Conservation (phyloP, 2,797 vertebrate species). For the Sarcophilus harrisii region DNA sequence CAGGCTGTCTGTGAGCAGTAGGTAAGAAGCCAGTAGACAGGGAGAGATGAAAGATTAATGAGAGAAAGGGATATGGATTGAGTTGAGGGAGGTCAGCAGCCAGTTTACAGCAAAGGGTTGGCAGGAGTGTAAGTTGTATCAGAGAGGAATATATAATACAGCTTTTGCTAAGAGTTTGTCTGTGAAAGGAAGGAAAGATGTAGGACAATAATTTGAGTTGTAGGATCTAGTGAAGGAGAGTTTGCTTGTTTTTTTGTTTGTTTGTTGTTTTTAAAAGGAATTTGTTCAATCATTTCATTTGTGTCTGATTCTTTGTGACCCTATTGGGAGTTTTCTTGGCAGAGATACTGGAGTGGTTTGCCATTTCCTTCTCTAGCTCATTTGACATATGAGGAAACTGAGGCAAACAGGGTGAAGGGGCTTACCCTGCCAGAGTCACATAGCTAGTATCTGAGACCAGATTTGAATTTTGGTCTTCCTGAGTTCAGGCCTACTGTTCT, state of each 20-base stretch:
- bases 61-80: slow-evolving; percentile 14
- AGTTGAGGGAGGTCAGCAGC: not conserved
- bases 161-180: not conserved
- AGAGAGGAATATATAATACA: not conserved
- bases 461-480: not conserved
- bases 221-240: not conserved
- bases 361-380: not conserved
- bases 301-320: not conserved
- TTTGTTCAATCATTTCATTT: not conserved
- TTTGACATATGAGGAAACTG: not conserved
- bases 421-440: not conserved
- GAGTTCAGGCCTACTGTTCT: not conserved
- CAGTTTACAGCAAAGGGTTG: not conserved
- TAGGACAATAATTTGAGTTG: not conserved
- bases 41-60: not conserved
- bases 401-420: not conserved
- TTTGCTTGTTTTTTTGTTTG: no score
- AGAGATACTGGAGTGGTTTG: not conserved
- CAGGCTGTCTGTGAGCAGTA: not conserved
- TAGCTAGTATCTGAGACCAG: not conserved
- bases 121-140: not conserved
- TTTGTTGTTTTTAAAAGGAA: not conserved
- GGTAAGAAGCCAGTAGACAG: not conserved
- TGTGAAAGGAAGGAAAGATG: not conserved
- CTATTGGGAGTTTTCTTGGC: not conserved